Evolutionary conservation across 1,140 invertebrate genomes (phyloP).

Genomic region (Aphidius gifuensis): DNA sequence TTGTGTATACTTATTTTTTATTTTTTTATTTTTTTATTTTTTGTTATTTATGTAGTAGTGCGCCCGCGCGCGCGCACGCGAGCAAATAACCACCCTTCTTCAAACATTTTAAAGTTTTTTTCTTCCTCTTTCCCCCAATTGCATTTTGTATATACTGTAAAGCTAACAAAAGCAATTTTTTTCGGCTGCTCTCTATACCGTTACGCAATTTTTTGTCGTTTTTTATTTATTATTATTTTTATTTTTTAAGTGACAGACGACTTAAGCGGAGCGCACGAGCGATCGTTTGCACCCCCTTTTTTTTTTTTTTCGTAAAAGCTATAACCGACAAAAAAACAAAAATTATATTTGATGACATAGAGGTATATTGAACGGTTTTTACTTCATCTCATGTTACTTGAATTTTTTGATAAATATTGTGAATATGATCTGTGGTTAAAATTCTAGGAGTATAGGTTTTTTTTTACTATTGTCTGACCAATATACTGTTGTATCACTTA

Average conservation of each 20-base stretch:
- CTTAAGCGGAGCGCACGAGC: conserved; percentile 27
- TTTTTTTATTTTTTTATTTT: conserved; percentile 17
- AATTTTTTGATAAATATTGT: too few relatives aligned
- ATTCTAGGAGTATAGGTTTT: too few relatives aligned
- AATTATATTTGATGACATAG: background rate
- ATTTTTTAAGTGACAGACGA: conserved; percentile 30
- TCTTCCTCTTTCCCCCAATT: conserved; percentile 13
- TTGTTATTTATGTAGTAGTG: background rate
- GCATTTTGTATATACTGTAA: conserved; percentile 35
- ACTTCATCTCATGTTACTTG: too few relatives aligned
- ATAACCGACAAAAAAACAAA: background rate
- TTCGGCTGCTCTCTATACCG: conserved; percentile 32
- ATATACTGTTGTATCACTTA: too few relatives aligned
- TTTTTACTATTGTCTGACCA: too few relatives aligned
- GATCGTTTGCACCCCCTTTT: conserved; percentile 27
- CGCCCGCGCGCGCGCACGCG: conserved; percentile 14
- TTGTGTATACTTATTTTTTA: background rate
- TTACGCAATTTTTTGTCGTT: conserved; percentile 46
- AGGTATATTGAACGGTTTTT: too few relatives aligned
- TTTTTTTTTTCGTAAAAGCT: conserved; percentile 24
- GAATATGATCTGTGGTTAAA: too few relatives aligned
- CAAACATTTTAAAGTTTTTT: conserved; percentile 53
- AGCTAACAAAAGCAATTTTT: conserved; percentile 27
- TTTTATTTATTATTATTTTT: background rate
- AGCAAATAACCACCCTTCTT: conserved; percentile 33